These are phyloP conservation scores for Neria commutata DNA, from an alignment of 2,888 invertebrate genomes.

Conservation along the genomic window DNA sequence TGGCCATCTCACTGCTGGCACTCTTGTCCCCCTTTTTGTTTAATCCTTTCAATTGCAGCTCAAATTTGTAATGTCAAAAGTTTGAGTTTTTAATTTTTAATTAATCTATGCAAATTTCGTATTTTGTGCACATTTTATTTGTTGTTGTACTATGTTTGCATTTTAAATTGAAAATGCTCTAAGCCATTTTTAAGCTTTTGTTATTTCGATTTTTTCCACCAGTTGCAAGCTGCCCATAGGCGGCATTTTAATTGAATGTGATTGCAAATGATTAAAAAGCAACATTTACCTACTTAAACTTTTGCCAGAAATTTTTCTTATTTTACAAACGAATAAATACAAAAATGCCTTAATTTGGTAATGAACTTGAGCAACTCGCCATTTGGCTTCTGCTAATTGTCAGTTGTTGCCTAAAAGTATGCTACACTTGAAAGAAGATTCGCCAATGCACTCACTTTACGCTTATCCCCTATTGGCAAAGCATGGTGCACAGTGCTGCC, in stretches of 20 bases:
- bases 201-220: constrained; percentile 7
- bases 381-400: too few relatives aligned
- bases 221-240: constrained; percentile 17
- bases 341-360: too few relatives aligned
- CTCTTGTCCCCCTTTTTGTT: too few relatives aligned
- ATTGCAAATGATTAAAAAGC: constrained; percentile 24
- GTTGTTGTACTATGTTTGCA: background rate
- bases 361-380: too few relatives aligned
- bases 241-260: constrained; percentile 21
- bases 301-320: too few relatives aligned
- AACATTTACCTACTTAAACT: constrained; percentile 13
- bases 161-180: background rate
- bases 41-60: background rate
- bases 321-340: too few relatives aligned
- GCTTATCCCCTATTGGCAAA: too few relatives aligned
- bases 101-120: background rate
- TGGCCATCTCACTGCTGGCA: too few relatives aligned
- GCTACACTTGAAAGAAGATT: too few relatives aligned
- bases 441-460: too few relatives aligned
- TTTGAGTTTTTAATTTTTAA: background rate
- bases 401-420: too few relatives aligned
- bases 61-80: background rate
- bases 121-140: background rate
- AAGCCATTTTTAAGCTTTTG: background rate
- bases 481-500: too few relatives aligned